phyloP scores from a whole-genome alignment of 64 coral and sea anemone species.

The Montipora cactus region DNA sequence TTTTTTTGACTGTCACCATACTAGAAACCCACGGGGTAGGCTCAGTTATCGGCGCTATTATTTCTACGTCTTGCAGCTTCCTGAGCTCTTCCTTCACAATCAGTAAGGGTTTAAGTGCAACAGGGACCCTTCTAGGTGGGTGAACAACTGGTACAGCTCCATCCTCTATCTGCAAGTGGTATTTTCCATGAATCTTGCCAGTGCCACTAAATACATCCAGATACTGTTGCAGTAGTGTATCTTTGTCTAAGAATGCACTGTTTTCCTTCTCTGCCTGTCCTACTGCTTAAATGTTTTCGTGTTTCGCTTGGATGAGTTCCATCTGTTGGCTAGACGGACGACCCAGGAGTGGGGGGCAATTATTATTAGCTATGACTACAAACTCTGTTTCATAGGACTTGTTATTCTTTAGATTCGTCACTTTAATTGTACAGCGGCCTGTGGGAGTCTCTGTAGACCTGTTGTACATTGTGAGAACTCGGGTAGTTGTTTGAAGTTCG shows the following conservation, averaged over 20 bases:
- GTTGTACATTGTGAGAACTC: not conserved
- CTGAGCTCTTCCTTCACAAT: conserved; percentile 1
- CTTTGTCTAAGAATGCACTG: not conserved
- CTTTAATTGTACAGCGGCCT: not conserved
- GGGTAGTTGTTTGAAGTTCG: not conserved
- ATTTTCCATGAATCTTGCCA: not conserved
- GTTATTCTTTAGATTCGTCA: not conserved
- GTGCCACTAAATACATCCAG: conserved; percentile 32
- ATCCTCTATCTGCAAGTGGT: conserved; percentile 21
- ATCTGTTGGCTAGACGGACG: not conserved
- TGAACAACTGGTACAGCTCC: conserved; percentile 1
- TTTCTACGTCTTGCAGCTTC: not conserved
- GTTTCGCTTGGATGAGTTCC: not conserved
- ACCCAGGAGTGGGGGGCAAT: not conserved
- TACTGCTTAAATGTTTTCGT: not conserved
- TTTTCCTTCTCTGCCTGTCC: not conserved
- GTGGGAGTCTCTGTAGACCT: not conserved
- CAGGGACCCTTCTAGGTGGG: conserved; percentile 14
- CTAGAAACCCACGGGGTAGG: conserved; percentile 37
- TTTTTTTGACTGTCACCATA: conserved; percentile 14
- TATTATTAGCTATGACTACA: not conserved
- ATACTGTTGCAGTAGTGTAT: not conserved
- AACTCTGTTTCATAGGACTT: conserved; percentile 4
- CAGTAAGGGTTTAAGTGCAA: conserved; percentile 2
- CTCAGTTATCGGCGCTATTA: not conserved